These are phyloP conservation scores for Meleagris gallopavo DNA, from an alignment of 2,113 vertebrate genomes.

Conservation along the genomic window DNA sequence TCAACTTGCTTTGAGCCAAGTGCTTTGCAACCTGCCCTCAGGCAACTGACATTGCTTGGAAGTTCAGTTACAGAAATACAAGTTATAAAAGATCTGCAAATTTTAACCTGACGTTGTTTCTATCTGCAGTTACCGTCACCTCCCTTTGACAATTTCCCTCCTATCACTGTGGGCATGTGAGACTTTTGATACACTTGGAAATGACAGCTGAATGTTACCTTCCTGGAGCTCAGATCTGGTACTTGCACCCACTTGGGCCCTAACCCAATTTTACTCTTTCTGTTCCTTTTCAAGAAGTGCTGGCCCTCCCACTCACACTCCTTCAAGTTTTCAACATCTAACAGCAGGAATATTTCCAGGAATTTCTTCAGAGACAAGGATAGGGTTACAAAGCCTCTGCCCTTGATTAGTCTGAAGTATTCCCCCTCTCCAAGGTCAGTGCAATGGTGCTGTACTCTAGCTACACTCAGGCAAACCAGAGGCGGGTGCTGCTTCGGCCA, in stretches of 20 bases:
- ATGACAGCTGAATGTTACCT: background rate
- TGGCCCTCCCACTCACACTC: background rate
- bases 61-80: background rate
- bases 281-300: background rate
- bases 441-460: background rate
- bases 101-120: background rate
- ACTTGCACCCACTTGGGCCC: accelerated
- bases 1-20: background rate
- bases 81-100: background rate
- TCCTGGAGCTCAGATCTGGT: background rate
- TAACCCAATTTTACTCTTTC: background rate
- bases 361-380: background rate
- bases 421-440: accelerated
- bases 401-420: background rate
- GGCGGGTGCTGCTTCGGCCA: background rate
- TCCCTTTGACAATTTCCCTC: background rate
- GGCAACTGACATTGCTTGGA: background rate
- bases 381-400: background rate
- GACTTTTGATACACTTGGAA: background rate
- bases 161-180: background rate
- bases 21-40: slow-evolving; percentile 7
- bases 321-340: background rate
- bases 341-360: accelerated
- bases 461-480: accelerated
- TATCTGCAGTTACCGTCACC: background rate